Base-by-base conservation (phyloP, 2,797 vertebrate genomes). In the Clarias laeviceps region DNA sequence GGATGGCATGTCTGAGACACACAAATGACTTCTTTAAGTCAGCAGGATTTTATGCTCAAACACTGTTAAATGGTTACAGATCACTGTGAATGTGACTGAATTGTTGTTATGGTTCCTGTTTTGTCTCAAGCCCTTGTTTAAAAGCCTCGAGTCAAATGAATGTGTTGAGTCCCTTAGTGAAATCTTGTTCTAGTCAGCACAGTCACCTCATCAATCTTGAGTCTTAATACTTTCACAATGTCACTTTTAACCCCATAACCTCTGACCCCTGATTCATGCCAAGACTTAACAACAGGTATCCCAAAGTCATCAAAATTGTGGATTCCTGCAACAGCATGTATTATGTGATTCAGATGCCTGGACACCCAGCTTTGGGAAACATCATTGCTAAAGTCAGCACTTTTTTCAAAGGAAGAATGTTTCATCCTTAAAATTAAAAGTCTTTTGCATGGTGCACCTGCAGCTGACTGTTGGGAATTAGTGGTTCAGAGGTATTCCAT, bases 171-270 rank as follows among this genome's bases (percentile, higher is more conserved):
- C 14, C 56, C 32, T 37, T 84, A 74, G 20, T 37, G 34, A 14
- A 85, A 66, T 78, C 24, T 37, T 40, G 65, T 82, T n/a, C 65
- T 61, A 81, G 87, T 88, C 82, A 72, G 74, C 88, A 89, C 74
- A 89, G 84, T 74, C 37, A 27, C 34, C 80, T 73, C 84, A 90
- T 90, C 83, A 85, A 82, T 90, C 89, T 86, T 83, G 40, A 72
- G 66, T 54, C 27, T 82, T 85, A 87, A 85, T 83, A 70, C 59
- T 57, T 65, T 85, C 64, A 73, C 80, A 64, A 84, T 45, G 79
- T 85, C 82, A 85, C 82, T 86, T 78, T 68, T 85, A 65, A 88
- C 86, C 86, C 83, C 65, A 82, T 61, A 61, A 84, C 78, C 87
- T 82, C 54, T 88, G 66, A 80, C 72, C 74, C 56, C 32, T 20